phyloP scores from a whole-genome alignment of 2,113 vertebrate species.

The Petrocephalus microphthalmus region DNA sequence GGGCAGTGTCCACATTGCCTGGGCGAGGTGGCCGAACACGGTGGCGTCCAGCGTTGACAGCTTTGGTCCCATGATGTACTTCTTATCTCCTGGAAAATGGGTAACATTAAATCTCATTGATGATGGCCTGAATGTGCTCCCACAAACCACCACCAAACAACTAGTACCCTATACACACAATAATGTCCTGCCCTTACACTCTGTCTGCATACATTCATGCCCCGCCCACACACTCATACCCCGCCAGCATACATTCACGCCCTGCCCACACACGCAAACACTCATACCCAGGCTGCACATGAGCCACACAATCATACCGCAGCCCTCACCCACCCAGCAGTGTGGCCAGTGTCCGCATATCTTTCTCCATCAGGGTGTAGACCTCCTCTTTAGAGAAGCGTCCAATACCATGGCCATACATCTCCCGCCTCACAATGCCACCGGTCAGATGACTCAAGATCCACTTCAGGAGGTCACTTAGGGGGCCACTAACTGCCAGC shows the following conservation, averaged over 20 bases:
- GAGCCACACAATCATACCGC: background rate
- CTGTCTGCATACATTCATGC: background rate
- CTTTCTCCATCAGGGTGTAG: conserved; percentile 92
- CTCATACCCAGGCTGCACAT: background rate
- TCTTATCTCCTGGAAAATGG: conserved; percentile 80
- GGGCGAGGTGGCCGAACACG: conserved; percentile 89
- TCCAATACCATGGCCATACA: conserved; percentile 95
- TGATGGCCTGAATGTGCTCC: background rate
- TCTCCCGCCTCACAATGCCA: conserved; percentile 88
- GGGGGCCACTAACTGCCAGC: conserved; percentile 84
- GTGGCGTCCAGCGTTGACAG: conserved; percentile 86
- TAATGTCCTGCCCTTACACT: background rate
- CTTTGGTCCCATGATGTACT: conserved; percentile 89
- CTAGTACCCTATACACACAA: background rate
- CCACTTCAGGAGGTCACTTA: conserved; percentile 89
- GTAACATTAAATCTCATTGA: background rate
- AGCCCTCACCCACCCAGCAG: conserved; percentile 24
- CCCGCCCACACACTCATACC: background rate
- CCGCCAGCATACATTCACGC: background rate
- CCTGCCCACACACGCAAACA: background rate
- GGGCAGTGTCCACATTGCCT: conserved; percentile 95
- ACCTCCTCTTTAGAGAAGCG: conserved; percentile 93
- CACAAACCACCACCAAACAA: background rate
- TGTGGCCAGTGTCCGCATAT: conserved; percentile 89
- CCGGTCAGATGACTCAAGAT: conserved; percentile 89